phyloP scores from a whole-genome alignment of 2,888 invertebrate genomes.

The Mimas tiliae region DNA sequence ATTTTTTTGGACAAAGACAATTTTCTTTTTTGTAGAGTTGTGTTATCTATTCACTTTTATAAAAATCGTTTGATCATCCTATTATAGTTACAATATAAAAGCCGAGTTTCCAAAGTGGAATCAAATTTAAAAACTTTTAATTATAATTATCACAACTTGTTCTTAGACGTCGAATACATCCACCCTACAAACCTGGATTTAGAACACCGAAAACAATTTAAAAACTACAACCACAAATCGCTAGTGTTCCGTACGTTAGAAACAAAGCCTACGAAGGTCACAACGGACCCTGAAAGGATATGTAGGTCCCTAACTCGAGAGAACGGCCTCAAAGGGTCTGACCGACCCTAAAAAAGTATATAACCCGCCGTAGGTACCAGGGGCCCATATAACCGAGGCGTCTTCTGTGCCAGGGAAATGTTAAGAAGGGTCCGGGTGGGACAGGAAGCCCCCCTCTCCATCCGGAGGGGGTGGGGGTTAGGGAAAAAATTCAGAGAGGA shows the following conservation, averaged over 20 bases:
- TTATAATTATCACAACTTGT: no score
- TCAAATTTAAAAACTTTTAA: no score
- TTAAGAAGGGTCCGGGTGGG: conserved; percentile 82
- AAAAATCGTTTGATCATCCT: no score
- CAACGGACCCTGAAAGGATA: conserved; percentile 71
- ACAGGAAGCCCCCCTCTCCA: conserved; percentile 70
- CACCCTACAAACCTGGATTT: not conserved
- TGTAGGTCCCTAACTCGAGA: conserved; percentile 76
- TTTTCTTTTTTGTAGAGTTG: no score
- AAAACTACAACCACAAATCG: conserved; percentile 8
- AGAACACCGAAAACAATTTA: not conserved
- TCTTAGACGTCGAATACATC: no score
- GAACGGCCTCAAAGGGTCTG: conserved; percentile 75
- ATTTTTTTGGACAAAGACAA: no score
- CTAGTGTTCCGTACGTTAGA: conserved; percentile 36
- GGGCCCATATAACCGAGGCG: conserved; percentile 75
- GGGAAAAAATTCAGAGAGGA: conserved; percentile 80
- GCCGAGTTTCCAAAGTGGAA: no score
- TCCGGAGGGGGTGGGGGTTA: conserved; percentile 69
- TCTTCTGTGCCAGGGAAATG: conserved; percentile 82
- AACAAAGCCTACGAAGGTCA: conserved; percentile 77
- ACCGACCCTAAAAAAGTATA: conserved; percentile 82
- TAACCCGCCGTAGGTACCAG: conserved; percentile 75
- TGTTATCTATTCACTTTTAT: no score
- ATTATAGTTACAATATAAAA: no score